Evolutionary conservation across 2,888 invertebrate genomes (phyloP).

Genomic region (Apodemia duryi): DNA sequence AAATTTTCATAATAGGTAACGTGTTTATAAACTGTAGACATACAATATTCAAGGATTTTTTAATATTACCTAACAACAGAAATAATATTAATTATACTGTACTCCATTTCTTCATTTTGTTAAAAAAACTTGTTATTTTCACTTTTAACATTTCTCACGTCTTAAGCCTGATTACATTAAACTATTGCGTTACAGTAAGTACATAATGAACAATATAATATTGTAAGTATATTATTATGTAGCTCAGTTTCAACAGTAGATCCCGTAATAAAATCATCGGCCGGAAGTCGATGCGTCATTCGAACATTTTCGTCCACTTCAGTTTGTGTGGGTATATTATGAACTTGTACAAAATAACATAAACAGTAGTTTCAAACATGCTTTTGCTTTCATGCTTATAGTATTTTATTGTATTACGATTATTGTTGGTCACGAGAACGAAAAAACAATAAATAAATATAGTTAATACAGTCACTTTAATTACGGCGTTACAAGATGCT

Average conservation of each 20-base stretch:
- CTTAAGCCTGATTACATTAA: not conserved
- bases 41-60: not conserved
- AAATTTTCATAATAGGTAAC: not conserved
- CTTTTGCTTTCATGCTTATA: slow-evolving; percentile 9
- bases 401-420: slow-evolving; percentile 7
- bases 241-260: slow-evolving; percentile 51
- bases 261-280: slow-evolving; percentile 72
- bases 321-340: slow-evolving; percentile 57
- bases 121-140: not conserved
- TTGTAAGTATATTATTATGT: slow-evolving; percentile 14
- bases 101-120: not conserved
- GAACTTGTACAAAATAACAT: slow-evolving; percentile 18
- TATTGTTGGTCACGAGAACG: not conserved
- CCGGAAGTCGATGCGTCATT: slow-evolving; percentile 77
- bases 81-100: not conserved
- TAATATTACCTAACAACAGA: not conserved
- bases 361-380: slow-evolving; percentile 8
- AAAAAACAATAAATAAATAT: slow-evolving; percentile 13
- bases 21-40: not conserved
- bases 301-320: slow-evolving; percentile 66
- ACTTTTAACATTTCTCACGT: not conserved
- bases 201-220: slow-evolving; percentile 8
- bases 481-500: slow-evolving; percentile 49
- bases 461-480: slow-evolving; percentile 30
- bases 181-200: not conserved